phyloP scores from a whole-genome alignment of 2,797 vertebrate genomes.

The Sciaenops ocellatus region DNA sequence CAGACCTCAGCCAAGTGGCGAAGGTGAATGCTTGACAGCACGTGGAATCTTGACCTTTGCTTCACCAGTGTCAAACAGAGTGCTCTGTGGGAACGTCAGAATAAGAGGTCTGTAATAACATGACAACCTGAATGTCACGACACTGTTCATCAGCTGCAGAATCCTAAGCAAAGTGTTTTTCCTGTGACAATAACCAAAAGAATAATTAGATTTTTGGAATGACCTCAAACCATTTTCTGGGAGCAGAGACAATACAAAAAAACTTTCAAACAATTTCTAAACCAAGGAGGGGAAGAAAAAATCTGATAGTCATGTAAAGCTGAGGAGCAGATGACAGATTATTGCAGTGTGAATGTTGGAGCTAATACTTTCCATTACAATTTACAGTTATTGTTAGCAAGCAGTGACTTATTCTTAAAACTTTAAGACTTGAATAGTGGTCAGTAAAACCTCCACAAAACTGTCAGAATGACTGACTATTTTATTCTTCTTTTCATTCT shows the following conservation, averaged over 20 bases:
- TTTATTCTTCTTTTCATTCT: background rate
- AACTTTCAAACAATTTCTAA: background rate
- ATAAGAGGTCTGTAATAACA: constrained; percentile 61
- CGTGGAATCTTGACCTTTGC: constrained; percentile 81
- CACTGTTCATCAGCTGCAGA: constrained; percentile 38
- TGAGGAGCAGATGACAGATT: background rate
- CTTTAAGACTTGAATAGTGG: background rate
- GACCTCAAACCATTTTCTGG: constrained; percentile 21
- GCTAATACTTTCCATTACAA: rapidly evolving
- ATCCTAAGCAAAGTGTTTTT: constrained; percentile 6
- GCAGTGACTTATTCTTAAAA: background rate
- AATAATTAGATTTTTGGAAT: constrained; percentile 30
- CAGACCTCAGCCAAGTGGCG: constrained; percentile 80
- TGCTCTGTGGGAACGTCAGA: constrained; percentile 43
- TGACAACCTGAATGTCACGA: constrained; percentile 64
- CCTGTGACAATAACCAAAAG: background rate
- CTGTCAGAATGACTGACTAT: background rate
- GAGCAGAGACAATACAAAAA: background rate
- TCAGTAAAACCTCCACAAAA: background rate
- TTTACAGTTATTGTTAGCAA: background rate
- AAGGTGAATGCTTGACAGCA: constrained; percentile 74
- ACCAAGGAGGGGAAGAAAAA: background rate
- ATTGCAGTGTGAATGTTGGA: background rate
- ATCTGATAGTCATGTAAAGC: background rate
- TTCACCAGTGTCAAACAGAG: constrained; percentile 61